Conservation (phyloP, 2,113 vertebrate species). For the Aleadryas rufinucha region DNA sequence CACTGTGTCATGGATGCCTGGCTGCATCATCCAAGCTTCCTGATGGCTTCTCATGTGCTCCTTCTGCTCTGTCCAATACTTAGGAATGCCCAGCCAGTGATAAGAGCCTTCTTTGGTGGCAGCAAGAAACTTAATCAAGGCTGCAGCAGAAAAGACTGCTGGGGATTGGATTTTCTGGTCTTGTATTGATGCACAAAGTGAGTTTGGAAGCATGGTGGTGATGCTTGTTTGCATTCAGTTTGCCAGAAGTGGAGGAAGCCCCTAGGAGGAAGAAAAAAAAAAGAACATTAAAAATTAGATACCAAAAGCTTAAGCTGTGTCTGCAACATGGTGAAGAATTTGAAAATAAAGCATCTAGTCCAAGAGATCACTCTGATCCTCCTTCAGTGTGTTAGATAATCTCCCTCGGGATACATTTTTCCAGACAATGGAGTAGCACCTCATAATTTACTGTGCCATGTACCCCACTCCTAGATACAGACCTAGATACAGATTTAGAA, state of each 20-base stretch:
- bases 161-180: neutral
- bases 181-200: neutral
- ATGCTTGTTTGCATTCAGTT: neutral
- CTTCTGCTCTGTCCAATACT: neutral
- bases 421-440: neutral
- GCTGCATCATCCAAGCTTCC: neutral
- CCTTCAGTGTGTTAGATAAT: neutral
- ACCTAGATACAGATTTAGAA: neutral
- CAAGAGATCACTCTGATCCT: neutral
- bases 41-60: neutral
- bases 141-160: neutral
- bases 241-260: neutral
- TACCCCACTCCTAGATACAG: neutral
- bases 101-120: neutral
- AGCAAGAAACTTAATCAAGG: neutral
- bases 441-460: neutral
- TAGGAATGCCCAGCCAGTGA: neutral
- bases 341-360: neutral
- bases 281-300: neutral
- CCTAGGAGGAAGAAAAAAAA: neutral
- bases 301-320: neutral
- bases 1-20: neutral
- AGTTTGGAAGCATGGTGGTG: neutral
- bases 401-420: neutral
- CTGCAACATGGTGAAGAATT: neutral